Conservation (phyloP, 2,888 invertebrate genomes). For the Helobdella robusta region DNA sequence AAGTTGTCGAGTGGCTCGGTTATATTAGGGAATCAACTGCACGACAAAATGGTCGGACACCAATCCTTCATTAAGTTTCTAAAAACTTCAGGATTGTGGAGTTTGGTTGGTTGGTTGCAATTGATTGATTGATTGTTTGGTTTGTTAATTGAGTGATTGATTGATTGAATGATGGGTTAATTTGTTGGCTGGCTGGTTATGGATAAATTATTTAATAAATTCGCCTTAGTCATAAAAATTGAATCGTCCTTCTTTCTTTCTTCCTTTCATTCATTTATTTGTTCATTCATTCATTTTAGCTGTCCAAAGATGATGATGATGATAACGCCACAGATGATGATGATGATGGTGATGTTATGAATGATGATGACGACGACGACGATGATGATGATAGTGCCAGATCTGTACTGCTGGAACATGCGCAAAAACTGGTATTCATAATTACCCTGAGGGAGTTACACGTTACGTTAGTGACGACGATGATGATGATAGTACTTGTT, state of each 20-base stretch:
- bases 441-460: not conserved
- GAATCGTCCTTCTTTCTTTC: no score
- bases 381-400: not conserved
- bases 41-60: constrained; percentile 75
- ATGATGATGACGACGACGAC: constrained; percentile 6
- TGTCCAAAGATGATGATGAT: not conserved
- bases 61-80: constrained; percentile 66
- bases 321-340: not conserved
- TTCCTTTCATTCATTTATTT: not conserved
- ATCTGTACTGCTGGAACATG: not conserved
- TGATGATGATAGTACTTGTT: not conserved
- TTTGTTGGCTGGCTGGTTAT: not conserved
- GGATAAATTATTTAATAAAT: not conserved
- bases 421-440: no score
- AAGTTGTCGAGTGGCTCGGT: constrained; percentile 59
- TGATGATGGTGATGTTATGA: not conserved
- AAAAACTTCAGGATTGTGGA: constrained; percentile 46
- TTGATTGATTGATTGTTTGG: not conserved
- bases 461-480: not conserved
- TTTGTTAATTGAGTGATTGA: not conserved
- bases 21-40: constrained; percentile 73
- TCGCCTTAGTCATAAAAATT: no score
- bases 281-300: not conserved
- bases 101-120: constrained; percentile 41
- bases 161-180: not conserved